Evolutionary conservation across 1,140 invertebrate species (phyloP).

Genomic region (Neotoxoptera formosana): DNA sequence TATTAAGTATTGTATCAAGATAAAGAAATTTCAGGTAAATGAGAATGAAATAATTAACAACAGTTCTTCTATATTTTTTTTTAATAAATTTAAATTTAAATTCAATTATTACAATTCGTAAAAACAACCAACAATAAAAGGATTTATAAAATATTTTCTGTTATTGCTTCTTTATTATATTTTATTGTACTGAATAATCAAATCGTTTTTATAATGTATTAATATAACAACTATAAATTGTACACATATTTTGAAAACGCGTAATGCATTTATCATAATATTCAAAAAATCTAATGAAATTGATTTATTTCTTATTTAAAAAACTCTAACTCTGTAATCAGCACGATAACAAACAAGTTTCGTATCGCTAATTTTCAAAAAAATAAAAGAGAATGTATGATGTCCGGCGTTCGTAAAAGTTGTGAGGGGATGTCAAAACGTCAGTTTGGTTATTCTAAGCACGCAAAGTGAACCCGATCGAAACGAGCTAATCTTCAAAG

Average conservation of each 20-base stretch:
- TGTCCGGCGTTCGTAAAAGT: not conserved
- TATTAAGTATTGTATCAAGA: too few species aligned
- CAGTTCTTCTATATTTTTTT: too few species aligned
- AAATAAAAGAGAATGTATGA: not conserved
- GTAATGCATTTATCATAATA: not conserved
- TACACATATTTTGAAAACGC: not conserved
- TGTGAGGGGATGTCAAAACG: not conserved
- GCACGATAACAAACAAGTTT: not conserved
- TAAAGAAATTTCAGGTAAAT: too few species aligned
- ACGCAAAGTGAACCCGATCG: not conserved
- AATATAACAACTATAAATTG: too few species aligned
- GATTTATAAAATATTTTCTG: not conserved
- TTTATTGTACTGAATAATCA: not conserved
- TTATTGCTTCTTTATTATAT: not conserved
- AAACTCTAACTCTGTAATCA: not conserved
- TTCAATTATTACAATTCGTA: too few species aligned
- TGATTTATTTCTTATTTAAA: not conserved
- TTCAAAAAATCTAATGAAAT: not conserved
- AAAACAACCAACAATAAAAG: not conserved
- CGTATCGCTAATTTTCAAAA: not conserved
- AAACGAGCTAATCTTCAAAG: not conserved
- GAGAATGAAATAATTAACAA: not conserved
- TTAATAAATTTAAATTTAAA: too few species aligned
- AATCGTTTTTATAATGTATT: too few species aligned
- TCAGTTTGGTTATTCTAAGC: not conserved